Conservation (phyloP, 1,140 invertebrate genomes). For the Drosophila ambigua region DNA sequence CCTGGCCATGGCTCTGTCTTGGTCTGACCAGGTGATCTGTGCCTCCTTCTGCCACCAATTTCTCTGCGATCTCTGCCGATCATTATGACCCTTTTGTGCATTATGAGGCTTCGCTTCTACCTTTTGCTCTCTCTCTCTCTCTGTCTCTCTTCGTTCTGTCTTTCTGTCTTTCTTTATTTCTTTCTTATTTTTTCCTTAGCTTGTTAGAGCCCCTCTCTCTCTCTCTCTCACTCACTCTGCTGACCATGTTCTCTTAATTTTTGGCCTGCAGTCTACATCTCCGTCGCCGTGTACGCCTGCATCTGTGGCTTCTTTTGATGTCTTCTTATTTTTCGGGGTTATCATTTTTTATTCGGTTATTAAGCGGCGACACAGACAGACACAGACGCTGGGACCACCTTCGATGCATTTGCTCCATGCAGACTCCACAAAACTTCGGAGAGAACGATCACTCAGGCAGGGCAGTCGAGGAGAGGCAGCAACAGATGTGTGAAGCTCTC, state of each 20-base stretch:
- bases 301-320: constrained; percentile 67
- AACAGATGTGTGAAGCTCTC: constrained; percentile 77
- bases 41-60: constrained; percentile 9
- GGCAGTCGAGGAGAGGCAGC: constrained; percentile 3
- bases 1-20: too few relatives aligned
- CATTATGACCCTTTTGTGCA: constrained; percentile 72
- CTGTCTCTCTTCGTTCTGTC: constrained; percentile 1
- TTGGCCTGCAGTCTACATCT: constrained; percentile 49
- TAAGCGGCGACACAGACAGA: constrained; percentile 59
- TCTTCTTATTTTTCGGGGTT: constrained; percentile 80
- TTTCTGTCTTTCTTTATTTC: not conserved
- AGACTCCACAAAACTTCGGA: too few relatives aligned
- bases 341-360: constrained; percentile 83
- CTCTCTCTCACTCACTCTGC: not conserved
- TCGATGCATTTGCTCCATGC: constrained; percentile 27
- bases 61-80: constrained; percentile 60
- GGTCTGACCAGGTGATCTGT: too few relatives aligned
- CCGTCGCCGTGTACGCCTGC: constrained; percentile 20
- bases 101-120: constrained; percentile 37
- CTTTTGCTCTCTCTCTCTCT: constrained; percentile 1
- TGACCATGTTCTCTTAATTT: constrained; percentile 3
- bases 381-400: constrained; percentile 58
- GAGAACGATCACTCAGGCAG: not conserved
- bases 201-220: too few relatives aligned
- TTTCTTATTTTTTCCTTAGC: constrained; percentile 1